Base-by-base conservation (phyloP, 2,888 invertebrate genomes). In the Chelonus formosanus region DNA sequence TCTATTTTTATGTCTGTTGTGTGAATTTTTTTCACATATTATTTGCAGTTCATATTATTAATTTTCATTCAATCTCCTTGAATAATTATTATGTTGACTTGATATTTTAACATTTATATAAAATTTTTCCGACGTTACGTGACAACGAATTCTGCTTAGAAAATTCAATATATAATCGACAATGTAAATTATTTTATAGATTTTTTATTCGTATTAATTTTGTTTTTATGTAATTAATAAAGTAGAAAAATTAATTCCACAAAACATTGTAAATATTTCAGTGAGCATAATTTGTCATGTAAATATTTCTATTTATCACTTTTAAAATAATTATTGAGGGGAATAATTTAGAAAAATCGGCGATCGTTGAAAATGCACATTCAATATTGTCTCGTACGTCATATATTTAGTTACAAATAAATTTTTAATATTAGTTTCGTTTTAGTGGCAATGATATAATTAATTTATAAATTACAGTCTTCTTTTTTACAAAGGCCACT, bases 381-480 rank as follows among this genome's bases (percentile, higher is more conserved):
- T 20, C 20, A 20, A 70, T 70, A 72, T 70, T 69, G 70, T 72
- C 70, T 65, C 58, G 59, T 43, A 20, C 20, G 20, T 20, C 20
- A 20, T 20, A 20, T 20, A 20, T 20, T 20, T 20, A 20, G 20
- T 20, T 20, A 20, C 20, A 20, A 20, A 20, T 10, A 45, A 43
- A 40, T 59, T 61, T 65, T 57, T 35, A 48, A 59, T 5, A 48
- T 62, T 66, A 45, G 45, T 65, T 67, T 36, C 31, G 58, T 63
- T 10, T 10, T 57, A 32, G 63, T 52, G 66, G 54, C 62, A 62
- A 63, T 70, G 69, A 66, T 62, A 67, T 58, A 67, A 65, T 60
- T 60, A 65, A 74, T 73, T 75, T 76, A 73, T 75, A 77, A 79
- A 79, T 72, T 77, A 77, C 81, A 81, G 80, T 81, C 81, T 81